A percentile compares a stretch with the other conserved stretches of the same genome.
These are phyloP conservation scores for Microctonus brassicae DNA, from an alignment of 2,888 invertebrate genomes.

Conservation along the genomic window DNA sequence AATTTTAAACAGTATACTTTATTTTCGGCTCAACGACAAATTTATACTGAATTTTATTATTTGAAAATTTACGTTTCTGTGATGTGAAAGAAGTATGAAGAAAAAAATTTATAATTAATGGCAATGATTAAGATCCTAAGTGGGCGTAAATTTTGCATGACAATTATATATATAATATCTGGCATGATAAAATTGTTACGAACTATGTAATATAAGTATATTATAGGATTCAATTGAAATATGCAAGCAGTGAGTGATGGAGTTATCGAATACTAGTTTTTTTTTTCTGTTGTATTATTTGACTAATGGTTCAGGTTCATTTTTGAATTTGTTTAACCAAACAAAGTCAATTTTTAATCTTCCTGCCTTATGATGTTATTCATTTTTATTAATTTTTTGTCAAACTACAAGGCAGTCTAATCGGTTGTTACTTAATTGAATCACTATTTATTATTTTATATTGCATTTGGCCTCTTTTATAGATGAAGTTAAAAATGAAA, in stretches of 20 bases:
- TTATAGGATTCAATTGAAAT: not conserved
- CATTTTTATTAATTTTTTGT: not conserved
- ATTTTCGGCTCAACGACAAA: not conserved
- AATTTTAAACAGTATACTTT: not conserved
- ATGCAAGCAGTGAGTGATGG: not conserved
- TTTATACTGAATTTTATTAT: not conserved
- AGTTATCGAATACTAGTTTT: not conserved
- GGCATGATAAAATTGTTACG: slow-evolving; percentile 5
- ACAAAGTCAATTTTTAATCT: not conserved
- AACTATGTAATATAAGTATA: slow-evolving; percentile 4
- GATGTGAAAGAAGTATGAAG: slow-evolving; percentile 8
- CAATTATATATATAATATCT: not conserved
- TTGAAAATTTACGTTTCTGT: slow-evolving; percentile 26
- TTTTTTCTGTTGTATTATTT: not conserved
- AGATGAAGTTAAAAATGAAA: slow-evolving; percentile 29
- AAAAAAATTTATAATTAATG: not conserved
- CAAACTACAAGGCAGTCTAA: not conserved
- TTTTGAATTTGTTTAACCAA: not conserved
- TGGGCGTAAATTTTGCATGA: slow-evolving; percentile 14
- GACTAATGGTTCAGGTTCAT: not conserved
- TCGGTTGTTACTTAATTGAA: slow-evolving; percentile 30
- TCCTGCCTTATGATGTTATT: not conserved
- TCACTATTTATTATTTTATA: not conserved
- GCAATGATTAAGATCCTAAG: not conserved
- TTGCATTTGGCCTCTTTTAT: slow-evolving; percentile 31